phyloP scores from a whole-genome alignment of 2,113 vertebrate genomes.

The Platysteira castanea region DNA sequence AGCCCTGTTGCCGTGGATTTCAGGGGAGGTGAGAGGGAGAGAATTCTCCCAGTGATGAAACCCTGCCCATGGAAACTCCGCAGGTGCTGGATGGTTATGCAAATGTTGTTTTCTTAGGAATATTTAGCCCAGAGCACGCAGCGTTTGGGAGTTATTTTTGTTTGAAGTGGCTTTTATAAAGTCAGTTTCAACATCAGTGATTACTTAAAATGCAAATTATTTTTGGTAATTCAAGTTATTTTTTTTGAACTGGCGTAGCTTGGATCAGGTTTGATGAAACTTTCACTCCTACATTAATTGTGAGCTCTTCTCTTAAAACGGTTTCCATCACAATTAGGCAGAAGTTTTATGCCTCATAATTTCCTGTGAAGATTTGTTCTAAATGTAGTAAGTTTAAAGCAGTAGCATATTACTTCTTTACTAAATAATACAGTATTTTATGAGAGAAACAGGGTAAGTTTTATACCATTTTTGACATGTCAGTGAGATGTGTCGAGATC shows the following conservation, averaged over 20 bases:
- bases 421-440: background rate
- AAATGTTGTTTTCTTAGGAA: constrained; percentile 31
- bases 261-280: background rate
- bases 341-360: background rate
- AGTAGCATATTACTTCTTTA: background rate
- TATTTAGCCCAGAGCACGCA: constrained; percentile 40
- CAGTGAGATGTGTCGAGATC: fast-evolving
- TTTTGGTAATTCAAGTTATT: background rate
- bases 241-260: background rate
- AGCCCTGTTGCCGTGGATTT: background rate
- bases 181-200: background rate
- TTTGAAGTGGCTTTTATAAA: constrained; percentile 60
- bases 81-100: constrained; percentile 29
- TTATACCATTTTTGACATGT: background rate
- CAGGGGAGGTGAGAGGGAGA: background rate
- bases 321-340: background rate
- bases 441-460: background rate
- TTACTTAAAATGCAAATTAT: constrained; percentile 25
- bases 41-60: background rate
- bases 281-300: background rate
- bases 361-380: background rate
- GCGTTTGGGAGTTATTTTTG: constrained; percentile 1
- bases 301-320: background rate
- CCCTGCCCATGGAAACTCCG: background rate
- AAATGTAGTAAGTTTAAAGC: background rate